phyloP scores from a whole-genome alignment of 2,797 vertebrate species.

The Acipenser transmontanus region DNA sequence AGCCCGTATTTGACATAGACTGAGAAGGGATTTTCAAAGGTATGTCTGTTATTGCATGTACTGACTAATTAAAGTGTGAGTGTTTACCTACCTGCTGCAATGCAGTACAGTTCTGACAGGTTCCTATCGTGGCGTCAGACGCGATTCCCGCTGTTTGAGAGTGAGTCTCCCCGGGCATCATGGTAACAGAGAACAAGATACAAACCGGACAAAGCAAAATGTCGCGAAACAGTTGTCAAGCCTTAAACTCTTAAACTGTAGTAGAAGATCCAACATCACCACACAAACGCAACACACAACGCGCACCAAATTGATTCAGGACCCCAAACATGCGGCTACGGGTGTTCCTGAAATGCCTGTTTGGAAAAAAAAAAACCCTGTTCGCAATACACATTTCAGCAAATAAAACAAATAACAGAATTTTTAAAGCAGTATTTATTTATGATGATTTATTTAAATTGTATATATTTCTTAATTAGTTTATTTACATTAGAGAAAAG shows the following conservation, averaged over 20 bases:
- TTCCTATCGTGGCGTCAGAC: constrained; percentile 55
- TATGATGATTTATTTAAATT: no score
- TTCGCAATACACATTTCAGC: no score
- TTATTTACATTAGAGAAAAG: no score
- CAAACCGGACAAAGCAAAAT: no score
- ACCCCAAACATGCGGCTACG: constrained; percentile 44
- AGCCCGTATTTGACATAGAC: no score
- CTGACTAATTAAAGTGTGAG: neutral
- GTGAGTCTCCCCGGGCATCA: constrained; percentile 89
- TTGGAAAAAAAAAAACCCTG: no score
- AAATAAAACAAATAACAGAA: no score
- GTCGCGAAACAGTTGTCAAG: neutral
- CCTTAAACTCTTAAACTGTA: neutral
- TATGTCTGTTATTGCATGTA: neutral
- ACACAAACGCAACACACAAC: constrained; percentile 47
- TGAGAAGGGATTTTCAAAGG: no score
- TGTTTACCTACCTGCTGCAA: constrained; percentile 56
- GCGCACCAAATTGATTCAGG: constrained; percentile 54
- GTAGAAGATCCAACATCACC: constrained; percentile 42
- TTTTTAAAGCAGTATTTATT: no score
- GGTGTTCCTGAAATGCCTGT: constrained; percentile 22
- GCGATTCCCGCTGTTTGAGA: constrained; percentile 60
- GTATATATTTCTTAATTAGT: no score
- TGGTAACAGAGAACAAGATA: constrained; percentile 40
- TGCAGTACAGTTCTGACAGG: constrained; percentile 73